Percentiles rank a stretch among this genome's conserved stretches.
phyloP scores from a whole-genome alignment of 2,888 invertebrate species.

The Watsonalla binaria region DNA sequence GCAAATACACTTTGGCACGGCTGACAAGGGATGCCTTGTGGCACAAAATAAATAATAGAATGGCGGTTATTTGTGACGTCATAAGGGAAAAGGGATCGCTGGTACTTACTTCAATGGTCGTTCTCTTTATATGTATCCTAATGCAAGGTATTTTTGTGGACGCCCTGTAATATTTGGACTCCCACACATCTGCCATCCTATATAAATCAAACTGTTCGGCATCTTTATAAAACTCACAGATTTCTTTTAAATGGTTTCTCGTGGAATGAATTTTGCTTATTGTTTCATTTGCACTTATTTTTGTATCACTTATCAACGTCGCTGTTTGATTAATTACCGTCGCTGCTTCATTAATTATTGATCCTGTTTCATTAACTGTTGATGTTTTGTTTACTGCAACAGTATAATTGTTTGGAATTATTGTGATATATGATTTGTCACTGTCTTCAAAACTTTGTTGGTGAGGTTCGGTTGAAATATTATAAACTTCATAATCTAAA shows the following conservation, averaged over 20 bases:
- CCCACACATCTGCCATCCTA: neutral
- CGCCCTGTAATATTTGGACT: neutral
- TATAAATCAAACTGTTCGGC: neutral
- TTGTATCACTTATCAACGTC: neutral
- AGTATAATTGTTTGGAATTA: neutral
- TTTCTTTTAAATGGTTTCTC: neutral
- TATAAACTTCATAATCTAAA: neutral
- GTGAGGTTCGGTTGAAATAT: neutral
- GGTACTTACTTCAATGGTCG: neutral
- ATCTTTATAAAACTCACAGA: neutral
- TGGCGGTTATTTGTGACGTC: too few relatives aligned
- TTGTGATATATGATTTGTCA: too few relatives aligned
- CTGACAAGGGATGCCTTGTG: too few relatives aligned
- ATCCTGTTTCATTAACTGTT: neutral
- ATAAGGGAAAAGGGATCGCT: neutral
- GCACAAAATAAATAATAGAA: too few relatives aligned
- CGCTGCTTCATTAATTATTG: neutral
- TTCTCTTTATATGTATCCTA: neutral
- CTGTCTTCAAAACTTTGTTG: neutral
- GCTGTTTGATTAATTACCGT: neutral
- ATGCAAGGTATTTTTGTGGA: neutral
- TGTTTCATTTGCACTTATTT: neutral
- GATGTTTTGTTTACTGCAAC: neutral
- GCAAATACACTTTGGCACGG: too few relatives aligned
- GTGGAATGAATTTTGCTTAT: neutral